Conservation (phyloP, 1,140 invertebrate species). For the Trinorchestia longiramus region DNA sequence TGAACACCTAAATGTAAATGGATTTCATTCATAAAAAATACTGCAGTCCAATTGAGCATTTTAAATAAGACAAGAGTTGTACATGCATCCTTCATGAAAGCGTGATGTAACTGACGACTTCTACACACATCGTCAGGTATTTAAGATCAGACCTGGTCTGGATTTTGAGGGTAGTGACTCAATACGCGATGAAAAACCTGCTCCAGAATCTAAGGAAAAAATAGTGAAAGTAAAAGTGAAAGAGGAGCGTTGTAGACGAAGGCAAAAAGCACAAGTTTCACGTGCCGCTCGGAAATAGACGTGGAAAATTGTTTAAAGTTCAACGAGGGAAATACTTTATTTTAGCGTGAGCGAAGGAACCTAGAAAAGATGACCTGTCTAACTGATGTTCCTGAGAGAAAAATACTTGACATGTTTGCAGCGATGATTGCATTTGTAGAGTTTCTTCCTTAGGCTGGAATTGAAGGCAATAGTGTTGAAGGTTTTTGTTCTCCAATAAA, state of each 20-base stretch:
- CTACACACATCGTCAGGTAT: not conserved
- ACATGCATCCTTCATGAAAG: too few relatives aligned
- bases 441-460: not conserved
- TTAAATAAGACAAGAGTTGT: not conserved
- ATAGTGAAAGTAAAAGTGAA: not conserved
- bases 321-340: not conserved
- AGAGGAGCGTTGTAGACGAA: not conserved
- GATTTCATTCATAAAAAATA: too few relatives aligned
- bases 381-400: not conserved
- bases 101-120: not conserved
- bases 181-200: not conserved
- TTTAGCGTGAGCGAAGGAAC: not conserved
- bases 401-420: not conserved
- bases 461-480: not conserved
- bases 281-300: not conserved
- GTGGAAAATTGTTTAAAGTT: not conserved
- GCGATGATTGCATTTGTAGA: not conserved
- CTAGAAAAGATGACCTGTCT: not conserved
- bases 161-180: not conserved
- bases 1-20: too few relatives aligned
- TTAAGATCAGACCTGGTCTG: not conserved
- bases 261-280: not conserved
- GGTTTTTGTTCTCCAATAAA: not conserved
- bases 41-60: not conserved
- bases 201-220: not conserved